These are phyloP conservation scores for Rhagologus leucostigma DNA, from an alignment of 2,113 vertebrate species.

Conservation along the genomic window DNA sequence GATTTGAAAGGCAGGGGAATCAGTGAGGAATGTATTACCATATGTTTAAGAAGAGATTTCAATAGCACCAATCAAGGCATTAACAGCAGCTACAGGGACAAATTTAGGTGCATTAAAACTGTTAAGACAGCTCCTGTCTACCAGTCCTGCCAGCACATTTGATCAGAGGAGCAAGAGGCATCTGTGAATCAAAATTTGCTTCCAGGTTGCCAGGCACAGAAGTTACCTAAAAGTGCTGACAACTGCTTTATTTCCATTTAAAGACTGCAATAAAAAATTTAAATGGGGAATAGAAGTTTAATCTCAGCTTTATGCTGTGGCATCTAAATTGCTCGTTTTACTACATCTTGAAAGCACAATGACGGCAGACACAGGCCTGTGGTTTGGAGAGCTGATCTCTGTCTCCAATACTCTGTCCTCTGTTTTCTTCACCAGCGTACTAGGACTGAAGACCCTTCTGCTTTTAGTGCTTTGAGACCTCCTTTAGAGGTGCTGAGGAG, in stretches of 20 bases:
- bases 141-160: neutral
- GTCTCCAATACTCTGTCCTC: neutral
- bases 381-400: neutral
- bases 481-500: neutral
- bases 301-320: neutral
- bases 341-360: neutral
- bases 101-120: slow-evolving; percentile 29
- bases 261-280: neutral
- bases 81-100: slow-evolving; percentile 31
- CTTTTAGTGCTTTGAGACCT: neutral
- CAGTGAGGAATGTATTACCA: slow-evolving; percentile 34
- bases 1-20: slow-evolving; percentile 18
- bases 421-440: neutral
- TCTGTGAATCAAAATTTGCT: slow-evolving; percentile 25
- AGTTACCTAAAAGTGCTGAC: slow-evolving; percentile 7
- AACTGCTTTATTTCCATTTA: neutral
- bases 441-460: neutral
- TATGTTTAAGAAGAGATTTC: slow-evolving; percentile 35
- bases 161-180: neutral
- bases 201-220: slow-evolving; percentile 1
- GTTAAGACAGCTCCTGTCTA: slow-evolving; percentile 17
- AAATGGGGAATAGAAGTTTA: neutral
- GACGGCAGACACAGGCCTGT: neutral
- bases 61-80: slow-evolving; percentile 39
- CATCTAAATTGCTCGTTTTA: neutral